Conservation (phyloP, 2,113 vertebrate genomes). For the Paralichthys olivaceus region DNA sequence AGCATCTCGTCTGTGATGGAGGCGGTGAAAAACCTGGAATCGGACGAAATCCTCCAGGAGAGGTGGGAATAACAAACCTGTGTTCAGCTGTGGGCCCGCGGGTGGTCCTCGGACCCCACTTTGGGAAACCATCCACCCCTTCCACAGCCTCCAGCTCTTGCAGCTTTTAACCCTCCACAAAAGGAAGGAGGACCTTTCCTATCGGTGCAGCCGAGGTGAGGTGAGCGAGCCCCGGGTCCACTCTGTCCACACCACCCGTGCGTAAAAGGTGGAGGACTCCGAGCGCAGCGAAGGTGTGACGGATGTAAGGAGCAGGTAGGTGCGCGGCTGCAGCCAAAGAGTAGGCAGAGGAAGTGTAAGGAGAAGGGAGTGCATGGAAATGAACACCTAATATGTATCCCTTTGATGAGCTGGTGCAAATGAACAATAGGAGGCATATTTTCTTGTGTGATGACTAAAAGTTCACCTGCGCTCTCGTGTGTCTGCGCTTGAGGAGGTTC, state of each 20-base stretch:
- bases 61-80: not conserved
- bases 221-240: not conserved
- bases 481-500: too few relatives aligned
- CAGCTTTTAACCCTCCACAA: constrained; percentile 1
- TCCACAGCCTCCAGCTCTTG: not conserved
- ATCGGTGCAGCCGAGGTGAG: constrained; percentile 4
- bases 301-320: constrained; percentile 55
- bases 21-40: not conserved
- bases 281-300: constrained; percentile 61
- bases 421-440: constrained; percentile 56
- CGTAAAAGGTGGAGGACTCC: not conserved
- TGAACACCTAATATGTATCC: constrained; percentile 40
- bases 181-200: not conserved
- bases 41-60: not conserved
- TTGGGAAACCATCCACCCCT: constrained; percentile 34
- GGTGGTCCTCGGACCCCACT: constrained; percentile 49
- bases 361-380: not conserved
- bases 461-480: constrained; percentile 9
- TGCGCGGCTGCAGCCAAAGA: too few relatives aligned
- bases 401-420: not conserved
- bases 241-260: not conserved
- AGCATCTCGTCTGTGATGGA: not conserved
- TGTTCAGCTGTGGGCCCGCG: constrained; percentile 36
- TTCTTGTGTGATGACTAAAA: constrained; percentile 6
- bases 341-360: too few relatives aligned